These are phyloP conservation scores for Falco concolor DNA, from an alignment of 2,797 vertebrate genomes.

Conservation along the genomic window DNA sequence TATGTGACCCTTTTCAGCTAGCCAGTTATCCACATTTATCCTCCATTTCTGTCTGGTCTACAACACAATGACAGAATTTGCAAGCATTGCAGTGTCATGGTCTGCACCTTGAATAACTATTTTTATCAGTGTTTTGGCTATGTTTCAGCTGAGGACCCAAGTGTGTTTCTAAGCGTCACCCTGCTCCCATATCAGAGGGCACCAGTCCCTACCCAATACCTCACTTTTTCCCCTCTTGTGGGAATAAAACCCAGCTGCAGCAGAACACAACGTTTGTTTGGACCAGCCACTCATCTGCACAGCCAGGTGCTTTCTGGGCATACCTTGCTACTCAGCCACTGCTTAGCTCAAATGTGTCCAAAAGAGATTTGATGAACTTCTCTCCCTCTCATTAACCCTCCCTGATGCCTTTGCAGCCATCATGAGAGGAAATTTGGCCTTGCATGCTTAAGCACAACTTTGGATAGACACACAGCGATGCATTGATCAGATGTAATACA, in stretches of 20 bases:
- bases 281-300: accelerated
- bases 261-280: not conserved
- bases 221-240: not conserved
- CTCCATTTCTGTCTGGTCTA: not conserved
- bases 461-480: accelerated
- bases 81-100: not conserved
- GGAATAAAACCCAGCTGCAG: not conserved
- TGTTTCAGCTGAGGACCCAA: not conserved
- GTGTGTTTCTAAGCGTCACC: not conserved
- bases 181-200: not conserved
- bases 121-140: not conserved
- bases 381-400: not conserved
- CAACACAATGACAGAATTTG: not conserved
- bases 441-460: not conserved
- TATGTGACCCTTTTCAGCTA: no score
- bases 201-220: not conserved
- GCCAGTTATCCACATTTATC: no score
- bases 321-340: not conserved
- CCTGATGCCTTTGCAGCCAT: not conserved
- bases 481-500: not conserved
- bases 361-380: not conserved
- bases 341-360: not conserved
- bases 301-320: not conserved
- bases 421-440: not conserved
- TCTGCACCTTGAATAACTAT: not conserved